Conservation (phyloP, 1,140 invertebrate genomes). For the Venustaconcha ellipsiformis region DNA sequence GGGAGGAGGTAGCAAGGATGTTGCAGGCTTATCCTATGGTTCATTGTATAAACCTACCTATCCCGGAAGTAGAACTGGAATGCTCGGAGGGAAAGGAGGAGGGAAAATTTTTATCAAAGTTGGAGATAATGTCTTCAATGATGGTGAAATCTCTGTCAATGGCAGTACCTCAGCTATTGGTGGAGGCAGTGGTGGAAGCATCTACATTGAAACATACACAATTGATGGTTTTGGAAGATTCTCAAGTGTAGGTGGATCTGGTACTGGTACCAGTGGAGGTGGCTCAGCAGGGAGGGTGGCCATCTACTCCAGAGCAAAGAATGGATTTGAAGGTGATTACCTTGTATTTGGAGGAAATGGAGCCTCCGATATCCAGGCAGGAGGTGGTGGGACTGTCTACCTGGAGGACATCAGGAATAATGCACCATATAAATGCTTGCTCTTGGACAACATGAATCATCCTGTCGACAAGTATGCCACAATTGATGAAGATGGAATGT, state of each 20-base stretch:
- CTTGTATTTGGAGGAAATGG: conserved; percentile 42
- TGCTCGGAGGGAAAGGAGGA: conserved; percentile 45
- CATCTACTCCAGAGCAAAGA: conserved; percentile 39
- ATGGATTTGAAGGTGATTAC: conserved; percentile 48
- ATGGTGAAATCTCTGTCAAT: conserved; percentile 54
- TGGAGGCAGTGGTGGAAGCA: conserved; percentile 57
- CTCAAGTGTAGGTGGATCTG: conserved; percentile 45
- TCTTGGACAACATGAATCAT: conserved; percentile 46
- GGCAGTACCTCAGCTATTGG: conserved; percentile 44
- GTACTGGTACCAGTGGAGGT: conserved; percentile 39
- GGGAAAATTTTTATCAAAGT: conserved; percentile 47
- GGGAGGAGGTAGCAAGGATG: conserved; percentile 37
- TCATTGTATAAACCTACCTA: conserved; percentile 51
- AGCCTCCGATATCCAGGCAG: conserved; percentile 32
- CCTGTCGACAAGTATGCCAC: conserved; percentile 51
- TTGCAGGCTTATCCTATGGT: conserved; percentile 41
- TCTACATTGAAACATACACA: conserved; percentile 45
- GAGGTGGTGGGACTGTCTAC: conserved; percentile 54
- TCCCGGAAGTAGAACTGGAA: conserved; percentile 43
- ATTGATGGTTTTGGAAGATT: conserved; percentile 55
- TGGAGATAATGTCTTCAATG: conserved; percentile 45
- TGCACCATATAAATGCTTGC: conserved; percentile 37
- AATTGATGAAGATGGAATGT: conserved; percentile 39
- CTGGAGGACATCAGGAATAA: conserved; percentile 42
- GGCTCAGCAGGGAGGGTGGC: conserved; percentile 54